Evolutionary conservation across 2,797 vertebrate genomes (phyloP).

Genomic region (Myiotriccus ornatus): DNA sequence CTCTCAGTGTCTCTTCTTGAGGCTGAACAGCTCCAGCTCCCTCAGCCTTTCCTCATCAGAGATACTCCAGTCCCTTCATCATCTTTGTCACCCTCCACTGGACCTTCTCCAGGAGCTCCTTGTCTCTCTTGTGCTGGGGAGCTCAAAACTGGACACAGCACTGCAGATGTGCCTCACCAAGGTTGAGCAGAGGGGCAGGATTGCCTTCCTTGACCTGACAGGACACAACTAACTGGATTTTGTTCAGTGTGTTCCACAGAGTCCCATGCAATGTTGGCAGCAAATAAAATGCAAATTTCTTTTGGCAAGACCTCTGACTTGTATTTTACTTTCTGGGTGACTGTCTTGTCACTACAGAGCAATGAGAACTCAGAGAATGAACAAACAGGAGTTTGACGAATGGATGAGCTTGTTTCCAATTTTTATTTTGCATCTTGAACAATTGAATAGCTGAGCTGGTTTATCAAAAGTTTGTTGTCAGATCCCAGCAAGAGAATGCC

Average conservation of each 20-base stretch:
- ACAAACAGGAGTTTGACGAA: not conserved
- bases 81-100: not conserved
- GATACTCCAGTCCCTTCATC: not conserved
- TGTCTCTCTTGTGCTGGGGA: accelerated
- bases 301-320: not conserved
- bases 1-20: not conserved
- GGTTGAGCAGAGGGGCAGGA: not conserved
- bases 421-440: not conserved
- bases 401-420: not conserved
- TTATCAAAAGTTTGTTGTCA: not conserved
- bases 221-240: not conserved
- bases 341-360: not conserved
- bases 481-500: not conserved
- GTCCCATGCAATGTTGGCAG: not conserved
- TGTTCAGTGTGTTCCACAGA: not conserved
- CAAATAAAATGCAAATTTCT: not conserved
- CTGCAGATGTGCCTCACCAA: not conserved
- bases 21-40: not conserved
- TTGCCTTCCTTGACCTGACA: not conserved
- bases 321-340: not conserved
- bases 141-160: not conserved
- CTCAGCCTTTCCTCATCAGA: not conserved
- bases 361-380: not conserved
- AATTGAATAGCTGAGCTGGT: not conserved
- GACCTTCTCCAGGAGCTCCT: not conserved